Evolutionary conservation across 2,888 invertebrate species (phyloP).

Genomic region (Heliconius sara): DNA sequence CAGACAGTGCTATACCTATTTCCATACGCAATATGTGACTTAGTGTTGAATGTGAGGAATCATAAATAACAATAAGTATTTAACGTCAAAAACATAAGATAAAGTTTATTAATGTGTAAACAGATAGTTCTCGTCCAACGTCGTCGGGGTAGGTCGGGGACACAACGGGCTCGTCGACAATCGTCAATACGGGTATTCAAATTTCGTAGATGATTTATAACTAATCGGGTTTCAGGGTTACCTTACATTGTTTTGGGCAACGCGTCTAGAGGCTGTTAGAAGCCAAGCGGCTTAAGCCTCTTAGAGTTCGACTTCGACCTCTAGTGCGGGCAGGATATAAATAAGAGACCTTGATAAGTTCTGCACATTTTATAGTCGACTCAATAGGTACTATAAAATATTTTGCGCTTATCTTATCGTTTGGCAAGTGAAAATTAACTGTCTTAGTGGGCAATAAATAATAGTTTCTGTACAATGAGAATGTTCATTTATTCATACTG

Average conservation of each 20-base stretch:
- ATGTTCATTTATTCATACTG: not conserved
- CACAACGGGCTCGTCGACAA: conserved; percentile 58
- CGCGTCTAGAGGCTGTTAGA: conserved; percentile 56
- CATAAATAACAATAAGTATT: conserved; percentile 62
- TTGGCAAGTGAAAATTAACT: conserved; percentile 49
- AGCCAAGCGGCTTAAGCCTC: conserved; percentile 48
- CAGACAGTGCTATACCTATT: not conserved
- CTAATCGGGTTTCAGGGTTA: conserved; percentile 53
- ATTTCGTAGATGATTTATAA: conserved; percentile 62
- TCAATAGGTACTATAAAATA: conserved; percentile 49
- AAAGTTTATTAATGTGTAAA: conserved; percentile 74
- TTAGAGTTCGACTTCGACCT: conserved; percentile 53
- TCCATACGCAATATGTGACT: conserved; percentile 14
- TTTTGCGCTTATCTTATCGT: conserved; percentile 48
- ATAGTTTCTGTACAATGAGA: not conserved
- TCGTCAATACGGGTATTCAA: conserved; percentile 57
- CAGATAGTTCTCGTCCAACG: conserved; percentile 69
- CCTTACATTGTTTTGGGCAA: conserved; percentile 60
- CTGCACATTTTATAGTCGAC: conserved; percentile 48
- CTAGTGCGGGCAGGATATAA: conserved; percentile 52
- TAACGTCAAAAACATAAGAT: conserved; percentile 58
- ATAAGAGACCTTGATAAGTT: conserved; percentile 53
- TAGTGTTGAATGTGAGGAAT: conserved; percentile 47
- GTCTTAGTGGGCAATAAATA: conserved; percentile 44
- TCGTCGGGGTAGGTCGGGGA: conserved; percentile 77